Percentiles rank a stretch among this genome's conserved stretches.
Conservation (phyloP, 2,888 invertebrate genomes). For the Invenusta paracnida region DNA sequence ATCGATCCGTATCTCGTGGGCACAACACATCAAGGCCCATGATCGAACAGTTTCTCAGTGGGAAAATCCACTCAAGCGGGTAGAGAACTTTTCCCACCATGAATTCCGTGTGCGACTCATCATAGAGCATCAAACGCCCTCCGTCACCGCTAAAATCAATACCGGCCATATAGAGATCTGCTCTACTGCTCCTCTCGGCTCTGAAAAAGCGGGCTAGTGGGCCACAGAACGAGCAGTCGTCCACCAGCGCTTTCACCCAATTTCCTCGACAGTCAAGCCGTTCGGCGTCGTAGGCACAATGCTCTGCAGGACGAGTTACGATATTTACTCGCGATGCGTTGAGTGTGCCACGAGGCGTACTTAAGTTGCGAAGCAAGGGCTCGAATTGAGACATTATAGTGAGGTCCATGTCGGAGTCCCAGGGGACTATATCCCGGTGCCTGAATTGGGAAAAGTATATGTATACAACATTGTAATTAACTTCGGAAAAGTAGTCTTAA, state of each 20-base stretch:
- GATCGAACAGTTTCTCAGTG: constrained; percentile 14
- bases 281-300: constrained; percentile 36
- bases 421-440: constrained; percentile 35
- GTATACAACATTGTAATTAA: no score
- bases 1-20: background rate
- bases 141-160: background rate
- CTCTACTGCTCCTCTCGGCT: background rate
- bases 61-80: constrained; percentile 8
- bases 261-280: constrained; percentile 30
- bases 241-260: background rate
- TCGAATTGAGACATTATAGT: constrained; percentile 4
- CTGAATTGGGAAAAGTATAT: constrained; percentile 17
- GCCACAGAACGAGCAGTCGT: constrained; percentile 39
- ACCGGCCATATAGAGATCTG: background rate
- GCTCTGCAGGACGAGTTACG: constrained; percentile 8
- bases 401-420: constrained; percentile 39
- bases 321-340: constrained; percentile 8
- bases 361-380: background rate
- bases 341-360: background rate
- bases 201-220: constrained; percentile 38
- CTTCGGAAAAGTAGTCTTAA: no score
- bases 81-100: background rate
- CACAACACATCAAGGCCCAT: constrained; percentile 27
- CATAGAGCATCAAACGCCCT: background rate
- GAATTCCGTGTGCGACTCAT: constrained; percentile 25